Evolutionary conservation across 2,113 vertebrate species (phyloP).

Genomic region (Rhabdomys dilectus): DNA sequence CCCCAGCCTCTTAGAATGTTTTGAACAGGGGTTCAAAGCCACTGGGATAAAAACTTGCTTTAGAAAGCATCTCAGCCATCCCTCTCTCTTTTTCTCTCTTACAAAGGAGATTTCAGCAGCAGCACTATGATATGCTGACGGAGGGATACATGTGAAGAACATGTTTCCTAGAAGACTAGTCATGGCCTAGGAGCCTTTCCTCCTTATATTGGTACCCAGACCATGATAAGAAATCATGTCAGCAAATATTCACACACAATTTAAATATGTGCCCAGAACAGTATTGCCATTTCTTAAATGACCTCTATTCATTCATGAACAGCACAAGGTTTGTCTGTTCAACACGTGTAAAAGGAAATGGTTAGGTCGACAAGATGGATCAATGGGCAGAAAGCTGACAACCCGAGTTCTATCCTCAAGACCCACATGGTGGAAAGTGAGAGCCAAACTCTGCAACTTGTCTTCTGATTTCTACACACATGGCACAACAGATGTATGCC

Average conservation of each 20-base stretch:
- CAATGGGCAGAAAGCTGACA: neutral
- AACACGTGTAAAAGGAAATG: slow-evolving; percentile 88
- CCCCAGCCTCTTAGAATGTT: neutral
- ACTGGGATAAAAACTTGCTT: slow-evolving; percentile 70
- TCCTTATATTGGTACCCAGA: slow-evolving; percentile 90
- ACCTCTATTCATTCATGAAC: slow-evolving; percentile 92
- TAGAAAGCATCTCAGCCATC: neutral
- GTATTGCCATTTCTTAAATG: neutral
- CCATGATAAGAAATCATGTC: neutral
- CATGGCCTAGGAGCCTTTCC: slow-evolving; percentile 90
- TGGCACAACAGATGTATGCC: neutral
- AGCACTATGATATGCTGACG: slow-evolving; percentile 85
- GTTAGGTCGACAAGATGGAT: neutral
- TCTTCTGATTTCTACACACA: neutral
- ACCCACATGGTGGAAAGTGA: neutral
- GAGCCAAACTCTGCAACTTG: neutral
- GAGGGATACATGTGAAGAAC: slow-evolving; percentile 90
- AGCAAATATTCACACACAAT: slow-evolving; percentile 20
- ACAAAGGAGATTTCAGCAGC: neutral
- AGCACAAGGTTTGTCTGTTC: slow-evolving; percentile 91
- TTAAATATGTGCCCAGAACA: neutral
- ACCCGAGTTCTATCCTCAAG: too few species aligned
- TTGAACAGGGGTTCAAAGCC: slow-evolving; percentile 18
- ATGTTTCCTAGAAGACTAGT: slow-evolving; percentile 91
- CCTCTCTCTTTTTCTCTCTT: neutral